Base-by-base conservation (phyloP, 2,113 vertebrate genomes). In the Embiotoca jacksoni region DNA sequence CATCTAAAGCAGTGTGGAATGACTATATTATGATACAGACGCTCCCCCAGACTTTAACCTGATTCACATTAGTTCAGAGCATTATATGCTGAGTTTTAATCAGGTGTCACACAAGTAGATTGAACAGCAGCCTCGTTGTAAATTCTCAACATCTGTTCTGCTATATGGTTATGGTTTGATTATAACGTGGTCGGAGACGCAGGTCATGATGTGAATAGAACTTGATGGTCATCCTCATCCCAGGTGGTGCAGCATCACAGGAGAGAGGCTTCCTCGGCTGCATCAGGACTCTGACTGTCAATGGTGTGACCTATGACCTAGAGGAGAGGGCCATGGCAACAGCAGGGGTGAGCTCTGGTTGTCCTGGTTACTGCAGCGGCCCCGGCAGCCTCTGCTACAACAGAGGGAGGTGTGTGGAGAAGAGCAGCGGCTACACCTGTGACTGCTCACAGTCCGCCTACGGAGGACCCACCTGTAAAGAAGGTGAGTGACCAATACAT, bases 341-440 rank as follows among this genome's bases (percentile, higher is more conserved):
- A 0, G 90, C 96, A 0, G 97, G 97, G 41, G 97, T 99, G 81
- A 96, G 95, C 81, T 94, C 96, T 0, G 96, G 97, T 0, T 99
- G 98, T 41, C 96, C 97, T 0, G 98, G 98, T 0, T 96, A 99
- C 83, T 99, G 98, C 89, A 99, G 97, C 86, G 97, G 96, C 85
- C 98, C 98, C 1, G 96, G 96, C 57, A 96, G 92, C 88, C 94
- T 96, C 36, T 99, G 98, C 74, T 96, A 96, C 81, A 98, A 99
- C 37, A 93, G 96, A 55, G 98, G 98, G 36, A 93, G 95, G 70
- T 99, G 98, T 64, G 92, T 98, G 16, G 98, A 99, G 91, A 99
- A 96, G 78, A 96, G 93, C 81, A 98, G 94, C 1, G 97, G 98
- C 39, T 98, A 97, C 75, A 88, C 92, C 5, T 99, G 98, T 16